Percentiles rank a stretch among this genome's conserved stretches.
Conservation (phyloP, 2,113 vertebrate species). For the Amazona vittata region DNA sequence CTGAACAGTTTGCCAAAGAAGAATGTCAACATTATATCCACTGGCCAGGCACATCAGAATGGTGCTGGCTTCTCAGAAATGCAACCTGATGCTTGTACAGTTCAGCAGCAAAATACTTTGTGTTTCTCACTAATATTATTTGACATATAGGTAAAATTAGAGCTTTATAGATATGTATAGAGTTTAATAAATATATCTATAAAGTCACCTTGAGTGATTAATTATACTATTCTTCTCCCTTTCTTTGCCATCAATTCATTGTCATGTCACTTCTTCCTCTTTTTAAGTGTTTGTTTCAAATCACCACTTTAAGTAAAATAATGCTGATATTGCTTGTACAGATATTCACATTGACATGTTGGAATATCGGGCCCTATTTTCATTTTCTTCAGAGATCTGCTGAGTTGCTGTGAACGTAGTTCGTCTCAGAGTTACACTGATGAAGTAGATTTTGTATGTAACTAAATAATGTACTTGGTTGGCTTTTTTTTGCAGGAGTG, state of each 20-base stretch:
- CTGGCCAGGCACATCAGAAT: background rate
- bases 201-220: background rate
- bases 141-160: background rate
- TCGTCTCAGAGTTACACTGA: background rate
- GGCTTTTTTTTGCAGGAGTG: background rate
- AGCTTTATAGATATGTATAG: background rate
- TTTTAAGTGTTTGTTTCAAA: background rate
- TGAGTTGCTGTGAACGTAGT: background rate
- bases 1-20: background rate
- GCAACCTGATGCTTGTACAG: background rate
- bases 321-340: background rate
- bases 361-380: background rate
- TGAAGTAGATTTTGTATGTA: background rate
- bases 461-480: background rate
- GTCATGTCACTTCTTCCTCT: background rate
- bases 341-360: background rate
- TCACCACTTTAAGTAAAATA: background rate
- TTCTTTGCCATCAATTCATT: background rate
- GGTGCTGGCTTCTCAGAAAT: background rate
- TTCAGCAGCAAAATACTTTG: background rate
- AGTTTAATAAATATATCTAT: background rate
- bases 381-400: background rate
- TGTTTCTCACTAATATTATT: background rate
- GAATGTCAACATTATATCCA: fast-evolving
- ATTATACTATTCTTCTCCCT: background rate